Conservation (phyloP, 2,888 invertebrate species). For the Epistrophella euchroma region DNA sequence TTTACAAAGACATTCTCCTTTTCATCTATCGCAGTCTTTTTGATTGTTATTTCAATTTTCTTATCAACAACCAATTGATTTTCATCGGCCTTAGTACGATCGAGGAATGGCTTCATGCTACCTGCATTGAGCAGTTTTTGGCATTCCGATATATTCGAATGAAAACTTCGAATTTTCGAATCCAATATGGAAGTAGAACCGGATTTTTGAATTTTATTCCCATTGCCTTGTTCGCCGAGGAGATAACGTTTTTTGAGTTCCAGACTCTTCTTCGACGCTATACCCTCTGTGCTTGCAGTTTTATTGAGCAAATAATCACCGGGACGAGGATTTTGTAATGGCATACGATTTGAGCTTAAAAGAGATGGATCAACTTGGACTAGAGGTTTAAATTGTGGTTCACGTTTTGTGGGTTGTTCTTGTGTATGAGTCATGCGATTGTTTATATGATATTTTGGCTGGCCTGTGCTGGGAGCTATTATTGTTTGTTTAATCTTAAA, state of each 20-base stretch:
- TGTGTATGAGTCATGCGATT: conserved; percentile 79
- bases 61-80: conserved; percentile 72
- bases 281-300: conserved; percentile 93
- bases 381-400: conserved; percentile 83
- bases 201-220: conserved; percentile 91
- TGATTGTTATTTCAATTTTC: conserved; percentile 81
- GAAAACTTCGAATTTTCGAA: conserved; percentile 92
- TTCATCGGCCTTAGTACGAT: conserved; percentile 82
- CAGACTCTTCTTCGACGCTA: conserved; percentile 93
- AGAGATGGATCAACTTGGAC: conserved; percentile 84
- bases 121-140: conserved; percentile 94
- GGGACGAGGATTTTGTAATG: conserved; percentile 86
- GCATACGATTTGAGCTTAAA: conserved; percentile 81
- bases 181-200: conserved; percentile 93
- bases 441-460: conserved; percentile 68
- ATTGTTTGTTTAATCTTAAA: conserved; percentile 81
- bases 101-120: conserved; percentile 88
- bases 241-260: conserved; percentile 94
- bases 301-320: conserved; percentile 92
- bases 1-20: conserved; percentile 83
- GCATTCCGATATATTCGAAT: conserved; percentile 93
- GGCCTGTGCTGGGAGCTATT: conserved; percentile 78
- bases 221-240: conserved; percentile 88
- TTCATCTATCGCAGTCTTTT: conserved; percentile 81
- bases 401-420: conserved; percentile 71